Evolutionary conservation across 2,888 invertebrate genomes (phyloP).

Genomic region (Geotrupes spiniger): DNA sequence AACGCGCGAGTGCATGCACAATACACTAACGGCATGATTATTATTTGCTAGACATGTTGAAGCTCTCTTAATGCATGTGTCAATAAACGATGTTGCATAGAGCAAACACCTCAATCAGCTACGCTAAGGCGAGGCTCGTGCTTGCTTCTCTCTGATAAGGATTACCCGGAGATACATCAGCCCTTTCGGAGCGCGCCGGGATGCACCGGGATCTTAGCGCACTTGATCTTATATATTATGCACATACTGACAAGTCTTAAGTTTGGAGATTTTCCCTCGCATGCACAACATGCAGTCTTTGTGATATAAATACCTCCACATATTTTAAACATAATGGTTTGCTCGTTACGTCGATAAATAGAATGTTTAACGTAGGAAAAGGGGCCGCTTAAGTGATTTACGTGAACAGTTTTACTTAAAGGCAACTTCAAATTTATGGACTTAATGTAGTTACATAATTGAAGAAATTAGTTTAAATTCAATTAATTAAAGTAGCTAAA

Average conservation of each 20-base stretch:
- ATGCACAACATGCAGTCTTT: background rate
- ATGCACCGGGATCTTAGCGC: conserved; percentile 15
- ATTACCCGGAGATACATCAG: conserved; percentile 21
- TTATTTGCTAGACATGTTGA: conserved; percentile 21
- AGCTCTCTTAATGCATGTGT: conserved; percentile 24
- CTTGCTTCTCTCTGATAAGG: conserved; percentile 25
- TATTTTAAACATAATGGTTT: background rate
- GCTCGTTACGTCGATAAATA: too few relatives aligned
- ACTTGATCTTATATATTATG: conserved; percentile 16
- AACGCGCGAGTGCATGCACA: too few relatives aligned
- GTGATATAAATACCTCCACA: background rate
- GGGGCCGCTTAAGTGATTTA: too few relatives aligned
- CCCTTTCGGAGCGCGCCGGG: conserved; percentile 18
- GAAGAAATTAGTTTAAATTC: too few relatives aligned
- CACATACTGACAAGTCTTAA: conserved; percentile 7
- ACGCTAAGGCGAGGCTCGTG: conserved; percentile 27
- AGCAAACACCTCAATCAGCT: conserved; percentile 29
- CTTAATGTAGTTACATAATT: too few relatives aligned
- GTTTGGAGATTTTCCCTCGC: conserved; percentile 2
- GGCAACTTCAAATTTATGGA: too few relatives aligned
- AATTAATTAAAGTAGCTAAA: too few relatives aligned
- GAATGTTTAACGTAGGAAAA: too few relatives aligned
- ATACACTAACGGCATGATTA: conserved; percentile 3
- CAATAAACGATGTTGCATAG: conserved; percentile 21
- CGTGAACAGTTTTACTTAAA: too few relatives aligned